These are phyloP conservation scores for Belgica antarctica DNA, from an alignment of 2,888 invertebrate species.

Conservation along the genomic window DNA sequence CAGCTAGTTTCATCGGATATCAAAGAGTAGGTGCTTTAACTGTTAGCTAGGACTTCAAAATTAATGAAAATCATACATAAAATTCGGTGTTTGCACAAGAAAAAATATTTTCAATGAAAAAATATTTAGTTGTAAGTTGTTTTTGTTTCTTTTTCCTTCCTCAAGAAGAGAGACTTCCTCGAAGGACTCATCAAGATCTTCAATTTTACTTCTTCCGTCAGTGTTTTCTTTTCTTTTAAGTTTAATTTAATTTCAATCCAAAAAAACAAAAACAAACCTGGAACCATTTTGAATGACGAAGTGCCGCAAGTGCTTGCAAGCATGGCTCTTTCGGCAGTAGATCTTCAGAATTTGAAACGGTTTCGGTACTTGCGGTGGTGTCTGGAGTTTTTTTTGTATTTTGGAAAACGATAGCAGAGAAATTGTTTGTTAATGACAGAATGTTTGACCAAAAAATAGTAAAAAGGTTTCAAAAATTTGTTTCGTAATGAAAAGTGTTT, in stretches of 20 bases:
- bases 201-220: slow-evolving; percentile 46
- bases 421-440: slow-evolving; percentile 56
- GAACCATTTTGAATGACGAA: slow-evolving; percentile 99
- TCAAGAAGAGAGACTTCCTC: slow-evolving; percentile 1
- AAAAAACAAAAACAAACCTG: slow-evolving; percentile 69
- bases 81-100: slow-evolving; percentile 23
- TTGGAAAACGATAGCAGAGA: slow-evolving; percentile 42
- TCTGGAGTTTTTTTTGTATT: slow-evolving; percentile 50
- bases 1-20: slow-evolving; percentile 9
- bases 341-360: slow-evolving; percentile 66
- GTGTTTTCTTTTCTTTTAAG: slow-evolving; percentile 37
- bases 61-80: slow-evolving; percentile 18
- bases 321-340: slow-evolving; percentile 98
- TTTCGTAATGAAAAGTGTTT: slow-evolving; percentile 42
- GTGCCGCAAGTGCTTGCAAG: slow-evolving; percentile 99
- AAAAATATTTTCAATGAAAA: slow-evolving; percentile 42
- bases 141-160: slow-evolving; percentile 40
- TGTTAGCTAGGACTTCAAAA: slow-evolving; percentile 47
- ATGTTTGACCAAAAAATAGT: slow-evolving; percentile 69
- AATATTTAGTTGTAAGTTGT: slow-evolving; percentile 42
- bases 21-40: slow-evolving; percentile 46
- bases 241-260: slow-evolving; percentile 20
- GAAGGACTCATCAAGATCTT: slow-evolving; percentile 43
- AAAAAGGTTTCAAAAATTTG: not conserved
- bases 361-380: slow-evolving; percentile 70